Evolutionary conservation across 2,797 vertebrate species (phyloP), one percentile per base, ranked within the genome.

Genomic region (Melanotaenia boesemani): DNA sequence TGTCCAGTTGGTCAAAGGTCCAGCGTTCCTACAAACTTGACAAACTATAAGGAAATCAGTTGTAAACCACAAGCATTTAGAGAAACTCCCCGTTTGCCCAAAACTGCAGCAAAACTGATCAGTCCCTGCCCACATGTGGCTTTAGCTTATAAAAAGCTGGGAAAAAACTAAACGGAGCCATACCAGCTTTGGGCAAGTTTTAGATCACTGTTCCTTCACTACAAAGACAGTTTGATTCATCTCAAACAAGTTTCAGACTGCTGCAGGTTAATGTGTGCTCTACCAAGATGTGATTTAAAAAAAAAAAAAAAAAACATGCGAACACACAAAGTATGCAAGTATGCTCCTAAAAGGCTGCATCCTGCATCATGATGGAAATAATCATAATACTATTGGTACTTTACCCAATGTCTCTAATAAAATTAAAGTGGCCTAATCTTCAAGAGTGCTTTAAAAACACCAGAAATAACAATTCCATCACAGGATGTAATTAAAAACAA

Each of bases 1-100:
- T 93, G 94, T 97, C 97, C 97, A 97, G 97, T 98, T 98, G 98
- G 97, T 97, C 97, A 99, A 98, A 99, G 97, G 97, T 98, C 98
- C 97, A 98, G 96, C 95, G 95, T 96, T 96, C 98, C 97, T 97
- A 96, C 94, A 95, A 94, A 95, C 95, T 94, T 89, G 92, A 96
- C 94, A 96, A 93, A 97, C 96, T 96, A 94, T 92, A 96, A 97
- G 95, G 95, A 73, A 93, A 86, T 92, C 84, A 91, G 81, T 90
- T 87, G 86, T 67, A 85, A 93, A 91, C 87, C 89, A 94, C 91
- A 94, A 72, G 86, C 88, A 94, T 87, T 90, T 86, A 92, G 91
- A 87, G 87, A 92, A 84, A 92, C 71, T 89, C 80, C 89, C 86
- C 74, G 85, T 80, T 73, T 87, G 80, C 87, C 92, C 92, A 93